Base-by-base conservation (phyloP, 2,797 vertebrate genomes). In the Austrolebias charrua region DNA sequence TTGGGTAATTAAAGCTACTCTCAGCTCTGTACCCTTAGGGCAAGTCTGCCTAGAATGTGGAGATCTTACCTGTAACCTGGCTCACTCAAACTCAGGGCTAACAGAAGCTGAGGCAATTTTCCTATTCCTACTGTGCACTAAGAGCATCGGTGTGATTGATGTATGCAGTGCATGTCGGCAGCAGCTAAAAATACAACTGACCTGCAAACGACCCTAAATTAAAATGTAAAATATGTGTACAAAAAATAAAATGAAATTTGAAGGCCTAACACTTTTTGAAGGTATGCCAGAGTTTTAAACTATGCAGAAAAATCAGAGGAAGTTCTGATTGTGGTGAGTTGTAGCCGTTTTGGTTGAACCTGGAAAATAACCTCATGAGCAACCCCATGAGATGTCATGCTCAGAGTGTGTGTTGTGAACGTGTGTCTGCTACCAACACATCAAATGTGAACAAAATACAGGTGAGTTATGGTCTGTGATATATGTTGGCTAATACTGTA, bases 1-100 rank as follows among this genome's bases (percentile, higher is more conserved):
- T 76, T 80, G 83, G 85, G 89, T 93, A 93, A 93, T 94, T 93
- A 93, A 91, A 87, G 88, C 83, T 73, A 77, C 78, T 83, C 79
- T 86, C 77, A 81, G 82, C 83, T 84, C 82, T 61, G 70, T 80
- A 86, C 76, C 89, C 81, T 71, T 56, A 70, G 86, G 84, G 73
- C 75, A 72, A 79, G 81, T 76, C 70, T 84, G 79, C 57, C 60
- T 71, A 81, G 73, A 76, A 81, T 55, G 58, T 54, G 60, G 66
- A 84, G 82, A 88, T 88, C 75, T 84, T 76, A 81, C 80, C n/a
- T n/a, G n/a, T n/a, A n/a, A n/a, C n/a, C 83, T 85, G 79, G 63
- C 71, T 66, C 47, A 19, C 69, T 76, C 70, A 63, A 54, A 79
- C 69, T 76, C 68, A 64, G 74, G 24, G 75, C 49, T 75, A 76